Evolutionary conservation across 2,888 invertebrate genomes (phyloP), one percentile per base, ranked within the genome.

Genomic region (Melieria omissa): DNA sequence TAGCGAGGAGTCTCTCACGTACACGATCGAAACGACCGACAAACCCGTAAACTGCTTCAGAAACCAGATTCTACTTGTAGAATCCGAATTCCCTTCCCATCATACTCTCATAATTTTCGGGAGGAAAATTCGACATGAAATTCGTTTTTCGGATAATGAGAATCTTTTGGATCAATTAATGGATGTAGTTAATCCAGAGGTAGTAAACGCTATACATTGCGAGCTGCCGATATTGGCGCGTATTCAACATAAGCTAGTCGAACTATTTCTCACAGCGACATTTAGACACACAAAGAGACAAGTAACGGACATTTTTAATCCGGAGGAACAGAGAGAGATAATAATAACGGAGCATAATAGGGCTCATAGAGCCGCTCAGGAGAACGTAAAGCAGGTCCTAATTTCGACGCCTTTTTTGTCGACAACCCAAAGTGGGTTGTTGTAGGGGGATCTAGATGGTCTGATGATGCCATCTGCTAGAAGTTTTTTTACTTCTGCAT

Each of bases 111-210:
- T 72, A 65, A 54, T 73, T 65, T 70, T 63, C 46, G 69, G 61
- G 61, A 55, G 52, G 9, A 70, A 66, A 55, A 60, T 46, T 16
- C 65, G 65, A 49, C 65, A 67, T 16, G 41, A 69, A 8, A 66
- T 76, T 45, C 58, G 71, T 9, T 76, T 78, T 54, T 44, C 71
- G n/a, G 67, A 70, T 45, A 64, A 77, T 74, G 65, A 71, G 61
- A 8, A 47, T 14, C 60, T 72, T 12, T 57, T 66, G 42, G 14
- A 63, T 7, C 65, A 45, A n/a, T 41, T 72, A 42, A 45, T 70
- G 61, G 69, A 62, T 16, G 61, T 60, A 8, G 70, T 74, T 12
- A 70, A 71, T 7, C 14, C 68, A 4, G n/a, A n/a, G 16, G 73
- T 70, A 29, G 74, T 74, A 52, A 75, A 73, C 55, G 72, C 68